Evolutionary conservation across 2,113 vertebrate species (phyloP), one percentile per base, ranked within the genome.

Genomic region (Paraplagusia blochii): DNA sequence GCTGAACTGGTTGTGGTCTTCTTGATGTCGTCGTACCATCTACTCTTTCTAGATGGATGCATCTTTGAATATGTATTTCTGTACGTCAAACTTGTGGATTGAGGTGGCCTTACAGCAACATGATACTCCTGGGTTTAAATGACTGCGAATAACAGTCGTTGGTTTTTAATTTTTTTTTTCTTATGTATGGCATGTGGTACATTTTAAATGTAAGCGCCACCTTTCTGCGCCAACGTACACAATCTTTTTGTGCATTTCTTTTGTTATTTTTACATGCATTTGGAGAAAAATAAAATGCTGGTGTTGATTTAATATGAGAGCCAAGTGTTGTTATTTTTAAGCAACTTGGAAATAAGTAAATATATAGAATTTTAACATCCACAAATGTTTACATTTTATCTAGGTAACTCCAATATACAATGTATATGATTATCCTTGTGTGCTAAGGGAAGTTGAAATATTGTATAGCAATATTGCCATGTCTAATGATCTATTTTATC

Each of bases 91-190:
- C 79, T 83, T 79, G 85, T 86, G 83, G 83, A 79, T 77, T 82
- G 82, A 84, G 82, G 87, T 87, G 90, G 88, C 88, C 89, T 92
- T 90, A 87, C 72, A 87, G 76, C 76, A 79, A 76, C 82, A 87
- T 69, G 64, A 85, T 49, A 62, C 44, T 76, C 42, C 22, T 29
- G 22, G 22, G 22, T 29, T 29, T 29, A 29, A 29, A 29, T 45
- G 65, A 78, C 74, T 81, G 69, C n/a, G 81, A 40, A 55, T 54
- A 45, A 45, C 56, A 63, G 69, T 79, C 54, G 57, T 42, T 43
- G 69, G 40, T 55, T 60, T 60, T 75, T 57, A 53, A 7, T 46
- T 63, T 58, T 56, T 59, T 65, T 44, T 76, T 55, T 58, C 64
- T 77, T 70, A 64, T 45, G 66, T 73, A 66, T 80, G 42, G 58